phyloP scores from a whole-genome alignment of 2,113 vertebrate genomes.

The Tinamus guttatus region DNA sequence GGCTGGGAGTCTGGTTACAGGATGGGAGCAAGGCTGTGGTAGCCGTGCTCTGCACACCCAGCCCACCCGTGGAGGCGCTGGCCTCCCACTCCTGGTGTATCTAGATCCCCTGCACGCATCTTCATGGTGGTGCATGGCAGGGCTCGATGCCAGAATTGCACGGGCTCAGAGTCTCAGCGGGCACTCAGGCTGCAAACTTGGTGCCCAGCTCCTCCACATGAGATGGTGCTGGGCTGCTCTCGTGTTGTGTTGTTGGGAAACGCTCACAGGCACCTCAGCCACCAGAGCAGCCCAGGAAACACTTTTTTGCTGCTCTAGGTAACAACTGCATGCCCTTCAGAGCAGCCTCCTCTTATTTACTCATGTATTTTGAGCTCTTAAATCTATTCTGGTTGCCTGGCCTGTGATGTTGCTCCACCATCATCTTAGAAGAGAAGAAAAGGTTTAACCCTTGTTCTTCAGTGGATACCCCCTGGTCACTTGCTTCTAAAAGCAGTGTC shows the following conservation, averaged over 20 bases:
- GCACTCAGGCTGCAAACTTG: not conserved
- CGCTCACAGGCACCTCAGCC: conserved; percentile 13
- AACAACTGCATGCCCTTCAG: not conserved
- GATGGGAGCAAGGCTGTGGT: not conserved
- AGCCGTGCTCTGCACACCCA: fast-evolving
- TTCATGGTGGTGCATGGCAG: fast-evolving
- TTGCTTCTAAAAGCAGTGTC: not conserved
- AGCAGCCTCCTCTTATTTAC: not conserved
- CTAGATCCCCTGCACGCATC: not conserved
- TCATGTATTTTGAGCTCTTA: not conserved
- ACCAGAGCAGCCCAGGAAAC: not conserved
- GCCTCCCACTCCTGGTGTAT: not conserved
- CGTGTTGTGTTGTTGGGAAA: not conserved
- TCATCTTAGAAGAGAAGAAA: not conserved
- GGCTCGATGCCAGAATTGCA: fast-evolving
- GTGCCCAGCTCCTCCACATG: not conserved
- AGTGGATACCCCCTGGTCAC: not conserved
- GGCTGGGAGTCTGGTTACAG: conserved; percentile 48
- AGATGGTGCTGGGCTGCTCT: not conserved
- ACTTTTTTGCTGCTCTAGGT: not conserved
- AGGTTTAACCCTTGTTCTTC: not conserved
- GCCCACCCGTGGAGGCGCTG: not conserved
- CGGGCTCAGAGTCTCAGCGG: not conserved
- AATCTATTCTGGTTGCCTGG: not conserved
- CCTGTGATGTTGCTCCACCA: not conserved